These are phyloP conservation scores for Agrilus cyanescens DNA, from an alignment of 2,888 invertebrate genomes.

Conservation along the genomic window DNA sequence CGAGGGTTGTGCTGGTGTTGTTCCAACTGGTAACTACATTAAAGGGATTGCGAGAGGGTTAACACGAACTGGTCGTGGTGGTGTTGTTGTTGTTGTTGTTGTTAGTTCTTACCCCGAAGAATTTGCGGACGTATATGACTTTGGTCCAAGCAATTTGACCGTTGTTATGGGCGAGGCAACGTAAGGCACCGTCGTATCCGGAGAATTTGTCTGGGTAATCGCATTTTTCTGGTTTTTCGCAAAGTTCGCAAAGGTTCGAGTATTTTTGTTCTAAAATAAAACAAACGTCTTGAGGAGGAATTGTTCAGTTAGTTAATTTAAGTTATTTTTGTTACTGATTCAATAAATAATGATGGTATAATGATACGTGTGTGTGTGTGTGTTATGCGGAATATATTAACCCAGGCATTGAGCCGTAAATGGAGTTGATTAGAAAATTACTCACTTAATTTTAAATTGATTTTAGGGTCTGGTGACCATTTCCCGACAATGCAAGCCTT, in stretches of 20 bases:
- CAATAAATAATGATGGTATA: too few species aligned
- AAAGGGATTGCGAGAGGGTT: neutral
- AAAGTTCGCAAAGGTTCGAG: conserved; percentile 64
- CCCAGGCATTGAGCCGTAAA: too few species aligned
- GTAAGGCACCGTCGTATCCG: conserved; percentile 76
- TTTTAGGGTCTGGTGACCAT: conserved; percentile 66
- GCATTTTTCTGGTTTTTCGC: conserved; percentile 63
- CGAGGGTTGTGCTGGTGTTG: conserved; percentile 42
- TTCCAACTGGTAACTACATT: conserved; percentile 48
- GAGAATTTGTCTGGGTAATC: conserved; percentile 75
- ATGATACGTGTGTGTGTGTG: too few species aligned
- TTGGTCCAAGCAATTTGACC: conserved; percentile 83
- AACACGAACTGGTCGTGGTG: too few species aligned
- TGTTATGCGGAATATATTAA: too few species aligned
- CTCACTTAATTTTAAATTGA: conserved; percentile 62
- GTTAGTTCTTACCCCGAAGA: conserved; percentile 53
- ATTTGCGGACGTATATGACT: conserved; percentile 64
- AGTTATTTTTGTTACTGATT: too few species aligned
- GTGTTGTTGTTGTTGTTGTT: too few species aligned
- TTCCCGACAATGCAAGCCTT: conserved; percentile 78
- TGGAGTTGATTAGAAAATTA: conserved; percentile 8
- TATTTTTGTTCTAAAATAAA: conserved; percentile 53
- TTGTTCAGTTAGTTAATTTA: too few species aligned
- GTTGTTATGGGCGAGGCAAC: conserved; percentile 67
- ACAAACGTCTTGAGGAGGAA: too few species aligned